Conservation (phyloP, 2,797 vertebrate genomes). For the Esox masquinongy region DNA sequence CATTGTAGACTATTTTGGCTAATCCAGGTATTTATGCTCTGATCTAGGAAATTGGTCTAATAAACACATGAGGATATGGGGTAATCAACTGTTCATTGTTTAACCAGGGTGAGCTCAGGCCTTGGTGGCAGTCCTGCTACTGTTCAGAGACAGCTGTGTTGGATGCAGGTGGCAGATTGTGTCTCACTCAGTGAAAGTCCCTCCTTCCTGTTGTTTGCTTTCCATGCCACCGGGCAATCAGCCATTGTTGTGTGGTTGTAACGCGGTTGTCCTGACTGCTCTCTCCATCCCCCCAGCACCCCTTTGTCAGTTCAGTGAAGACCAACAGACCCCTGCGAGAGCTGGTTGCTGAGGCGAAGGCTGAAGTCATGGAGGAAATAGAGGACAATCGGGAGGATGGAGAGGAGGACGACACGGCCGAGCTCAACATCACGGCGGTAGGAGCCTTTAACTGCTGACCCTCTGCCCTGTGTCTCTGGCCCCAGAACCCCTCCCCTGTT, state of each 20-base stretch:
- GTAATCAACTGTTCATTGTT: not conserved
- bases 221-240: not conserved
- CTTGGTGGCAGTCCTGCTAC: not conserved
- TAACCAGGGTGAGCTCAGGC: not conserved
- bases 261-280: not conserved
- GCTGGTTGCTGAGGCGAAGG: conserved; percentile 96
- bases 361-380: conserved; percentile 97
- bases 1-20: no score
- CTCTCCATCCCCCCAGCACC: conserved; percentile 61
- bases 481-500: not conserved
- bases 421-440: not conserved
- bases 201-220: not conserved
- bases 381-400: conserved; percentile 90
- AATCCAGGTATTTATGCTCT: no score
- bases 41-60: not conserved
- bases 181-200: conserved; percentile 8
- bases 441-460: not conserved
- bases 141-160: not conserved
- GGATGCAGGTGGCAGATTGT: not conserved
- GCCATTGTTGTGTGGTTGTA: not conserved
- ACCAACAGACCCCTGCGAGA: conserved; percentile 87
- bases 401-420: conserved; percentile 79
- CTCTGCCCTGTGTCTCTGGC: not conserved
- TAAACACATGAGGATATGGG: not conserved
- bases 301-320: conserved; percentile 83